phyloP scores from a whole-genome alignment of 2,888 invertebrate genomes.

The Lydus trimaculatus region DNA sequence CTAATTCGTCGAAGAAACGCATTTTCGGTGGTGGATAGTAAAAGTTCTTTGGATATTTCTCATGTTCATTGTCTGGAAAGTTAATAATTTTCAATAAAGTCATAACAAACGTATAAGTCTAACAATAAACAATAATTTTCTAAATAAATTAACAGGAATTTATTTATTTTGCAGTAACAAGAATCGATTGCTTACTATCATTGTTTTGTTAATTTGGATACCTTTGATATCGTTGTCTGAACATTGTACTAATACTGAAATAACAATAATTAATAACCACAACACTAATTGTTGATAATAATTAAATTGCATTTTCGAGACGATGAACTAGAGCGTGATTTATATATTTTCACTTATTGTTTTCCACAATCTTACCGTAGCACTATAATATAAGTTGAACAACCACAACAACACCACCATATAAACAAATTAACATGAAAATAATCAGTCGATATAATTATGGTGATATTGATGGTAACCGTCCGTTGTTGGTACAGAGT shows the following conservation, averaged over 20 bases:
- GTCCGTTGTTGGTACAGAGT: slow-evolving; percentile 15
- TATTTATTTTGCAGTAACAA: not conserved
- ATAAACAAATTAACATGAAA: not conserved
- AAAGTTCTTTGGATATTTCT: slow-evolving; percentile 39
- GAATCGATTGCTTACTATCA: not conserved
- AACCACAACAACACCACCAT: slow-evolving; percentile 26
- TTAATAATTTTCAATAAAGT: not conserved
- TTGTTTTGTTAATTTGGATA: slow-evolving; percentile 27
- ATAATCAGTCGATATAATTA: not conserved
- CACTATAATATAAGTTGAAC: slow-evolving; percentile 20
- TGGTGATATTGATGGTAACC: not conserved
- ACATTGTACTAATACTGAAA: slow-evolving; percentile 47
- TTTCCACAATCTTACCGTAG: slow-evolving; percentile 30
- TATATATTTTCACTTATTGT: slow-evolving; percentile 44
- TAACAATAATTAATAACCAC: slow-evolving; percentile 39
- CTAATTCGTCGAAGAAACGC: slow-evolving; percentile 73
- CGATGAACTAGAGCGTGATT: slow-evolving; percentile 52
- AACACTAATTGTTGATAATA: slow-evolving; percentile 53
- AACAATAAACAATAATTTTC: not conserved
- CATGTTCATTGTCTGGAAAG: slow-evolving; percentile 43
- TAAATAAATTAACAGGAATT: too few relatives aligned
- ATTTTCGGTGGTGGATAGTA: slow-evolving; percentile 54
- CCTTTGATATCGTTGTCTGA: slow-evolving; percentile 57
- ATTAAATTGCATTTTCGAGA: slow-evolving; percentile 55
- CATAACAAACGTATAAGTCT: not conserved